These are phyloP conservation scores for Lepilemur septentrionalis DNA, from an alignment of 2,797 vertebrate genomes.

Conservation along the genomic window DNA sequence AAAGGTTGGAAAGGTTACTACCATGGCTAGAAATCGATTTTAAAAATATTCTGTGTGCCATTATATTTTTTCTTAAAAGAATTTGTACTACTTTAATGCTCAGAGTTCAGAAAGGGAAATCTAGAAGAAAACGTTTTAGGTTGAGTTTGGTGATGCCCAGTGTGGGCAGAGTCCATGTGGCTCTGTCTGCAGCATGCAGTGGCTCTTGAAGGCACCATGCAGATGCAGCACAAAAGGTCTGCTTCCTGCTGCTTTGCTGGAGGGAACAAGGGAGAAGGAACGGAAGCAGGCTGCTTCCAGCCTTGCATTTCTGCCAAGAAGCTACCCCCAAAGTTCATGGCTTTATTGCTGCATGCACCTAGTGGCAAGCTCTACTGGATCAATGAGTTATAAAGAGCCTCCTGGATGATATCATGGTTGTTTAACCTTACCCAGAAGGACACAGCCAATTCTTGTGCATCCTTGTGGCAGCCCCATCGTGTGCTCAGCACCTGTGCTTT, in stretches of 20 bases:
- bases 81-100: neutral
- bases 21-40: neutral
- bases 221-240: neutral
- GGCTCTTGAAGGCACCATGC: neutral
- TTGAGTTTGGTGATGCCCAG: neutral
- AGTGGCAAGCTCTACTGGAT: neutral
- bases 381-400: neutral
- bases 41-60: neutral
- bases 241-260: neutral
- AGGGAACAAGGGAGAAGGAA: neutral
- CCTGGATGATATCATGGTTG: neutral
- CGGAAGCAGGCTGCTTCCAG: too few relatives aligned
- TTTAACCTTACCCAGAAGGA: neutral
- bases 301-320: neutral
- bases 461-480: neutral
- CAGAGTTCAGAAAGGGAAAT: neutral
- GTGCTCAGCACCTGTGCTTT: neutral
- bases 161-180: rapidly evolving
- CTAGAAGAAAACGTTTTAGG: neutral
- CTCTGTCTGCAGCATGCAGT: neutral
- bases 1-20: neutral
- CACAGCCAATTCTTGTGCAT: neutral
- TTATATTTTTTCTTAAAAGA: neutral
- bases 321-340: too few relatives aligned
- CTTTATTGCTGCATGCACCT: rapidly evolving